Evolutionary conservation across 1,140 invertebrate genomes (phyloP).

Genomic region (Dendrolimus kikuchii): DNA sequence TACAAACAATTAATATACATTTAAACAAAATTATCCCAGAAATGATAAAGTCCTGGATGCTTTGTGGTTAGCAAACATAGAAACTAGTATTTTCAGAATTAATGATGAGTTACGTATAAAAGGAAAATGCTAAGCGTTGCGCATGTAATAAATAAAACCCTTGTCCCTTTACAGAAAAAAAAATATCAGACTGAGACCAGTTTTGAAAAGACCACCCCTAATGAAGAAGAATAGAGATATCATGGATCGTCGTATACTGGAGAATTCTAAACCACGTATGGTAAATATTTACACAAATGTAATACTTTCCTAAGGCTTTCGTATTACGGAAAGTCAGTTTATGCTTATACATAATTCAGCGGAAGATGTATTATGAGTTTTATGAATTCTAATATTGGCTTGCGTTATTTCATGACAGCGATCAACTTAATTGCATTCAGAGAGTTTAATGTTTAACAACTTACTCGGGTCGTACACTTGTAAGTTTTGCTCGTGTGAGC

Average conservation of each 20-base stretch:
- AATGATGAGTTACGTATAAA: background rate
- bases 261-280: slow-evolving; percentile 11
- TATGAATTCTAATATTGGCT: slow-evolving; percentile 13
- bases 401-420: slow-evolving; percentile 6
- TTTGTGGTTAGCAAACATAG: too few relatives aligned
- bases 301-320: slow-evolving; percentile 19
- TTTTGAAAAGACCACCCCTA: slow-evolving; percentile 2
- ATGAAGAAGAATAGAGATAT: background rate
- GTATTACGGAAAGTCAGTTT: slow-evolving; percentile 32
- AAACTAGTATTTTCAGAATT: too few relatives aligned
- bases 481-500: too few relatives aligned
- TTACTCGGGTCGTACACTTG: too few relatives aligned
- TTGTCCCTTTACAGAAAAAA: slow-evolving; percentile 10
- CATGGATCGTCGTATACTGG: slow-evolving; percentile 2
- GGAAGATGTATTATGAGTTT: slow-evolving; percentile 9
- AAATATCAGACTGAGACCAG: slow-evolving; percentile 13
- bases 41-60: too few relatives aligned
- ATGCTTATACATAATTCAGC: slow-evolving; percentile 21
- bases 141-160: slow-evolving; percentile 17
- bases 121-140: slow-evolving; percentile 8
- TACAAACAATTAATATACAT: too few relatives aligned
- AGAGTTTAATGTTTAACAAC: too few relatives aligned
- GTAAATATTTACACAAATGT: slow-evolving; percentile 31
- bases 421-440: background rate
- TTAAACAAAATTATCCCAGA: too few relatives aligned